Conservation (phyloP, 2,797 vertebrate species). For the Lophotriccus pileatus region DNA sequence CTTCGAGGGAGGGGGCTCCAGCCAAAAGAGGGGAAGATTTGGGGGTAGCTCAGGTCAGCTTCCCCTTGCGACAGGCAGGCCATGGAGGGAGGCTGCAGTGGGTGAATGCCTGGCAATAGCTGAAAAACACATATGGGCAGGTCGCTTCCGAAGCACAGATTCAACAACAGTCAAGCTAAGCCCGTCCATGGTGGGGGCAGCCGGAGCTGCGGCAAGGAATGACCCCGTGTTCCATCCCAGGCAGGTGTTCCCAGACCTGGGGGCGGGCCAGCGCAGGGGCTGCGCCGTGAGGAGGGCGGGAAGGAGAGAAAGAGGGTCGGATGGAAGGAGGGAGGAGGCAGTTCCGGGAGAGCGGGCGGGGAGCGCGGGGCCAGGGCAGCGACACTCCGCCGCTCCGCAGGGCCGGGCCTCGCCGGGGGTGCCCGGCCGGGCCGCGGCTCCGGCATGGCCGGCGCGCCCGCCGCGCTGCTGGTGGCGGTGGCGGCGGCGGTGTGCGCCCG, state of each 20-base stretch:
- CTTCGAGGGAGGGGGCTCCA: accelerated
- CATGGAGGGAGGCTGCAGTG: accelerated
- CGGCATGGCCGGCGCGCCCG: background rate
- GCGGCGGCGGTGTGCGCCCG: background rate
- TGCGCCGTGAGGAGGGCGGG: background rate
- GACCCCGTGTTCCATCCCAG: accelerated
- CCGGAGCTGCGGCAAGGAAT: accelerated
- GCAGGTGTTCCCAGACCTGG: accelerated
- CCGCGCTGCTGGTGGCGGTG: background rate
- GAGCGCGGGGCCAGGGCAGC: background rate
- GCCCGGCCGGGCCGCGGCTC: background rate
- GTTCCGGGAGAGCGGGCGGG: background rate
- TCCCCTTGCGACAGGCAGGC: background rate
- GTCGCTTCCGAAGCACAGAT: accelerated
- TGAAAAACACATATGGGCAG: accelerated
- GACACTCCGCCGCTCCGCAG: accelerated
- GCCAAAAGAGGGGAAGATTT: background rate
- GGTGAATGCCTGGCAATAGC: accelerated
- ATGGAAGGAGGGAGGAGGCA: background rate
- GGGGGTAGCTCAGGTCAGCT: background rate
- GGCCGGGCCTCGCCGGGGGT: background rate
- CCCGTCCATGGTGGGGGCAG: no score
- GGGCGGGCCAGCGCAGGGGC: background rate
- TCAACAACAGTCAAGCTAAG: no score
- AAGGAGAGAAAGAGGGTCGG: background rate